Conservation (phyloP, 2,797 vertebrate species). For the Pseudochirops corinnae region DNA sequence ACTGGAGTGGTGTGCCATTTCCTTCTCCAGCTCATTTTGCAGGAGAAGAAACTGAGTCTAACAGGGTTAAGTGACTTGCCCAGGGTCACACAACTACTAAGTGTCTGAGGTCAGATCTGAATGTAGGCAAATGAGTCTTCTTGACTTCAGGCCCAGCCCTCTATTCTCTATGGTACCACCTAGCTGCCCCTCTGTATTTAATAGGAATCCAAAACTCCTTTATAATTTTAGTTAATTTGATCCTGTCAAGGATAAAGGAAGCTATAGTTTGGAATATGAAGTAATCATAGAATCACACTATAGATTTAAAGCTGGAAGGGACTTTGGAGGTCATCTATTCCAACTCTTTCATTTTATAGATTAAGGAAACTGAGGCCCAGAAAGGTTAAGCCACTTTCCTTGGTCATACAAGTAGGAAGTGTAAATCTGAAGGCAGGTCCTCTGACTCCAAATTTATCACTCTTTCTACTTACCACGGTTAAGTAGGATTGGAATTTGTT, state of each 20-base stretch:
- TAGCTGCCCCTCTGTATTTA: not conserved
- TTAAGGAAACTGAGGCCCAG: not conserved
- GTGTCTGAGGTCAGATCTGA: not conserved
- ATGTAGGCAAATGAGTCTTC: not conserved
- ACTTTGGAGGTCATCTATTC: not conserved
- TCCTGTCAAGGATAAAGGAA: not conserved
- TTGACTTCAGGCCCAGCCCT: not conserved
- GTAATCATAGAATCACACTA: not conserved
- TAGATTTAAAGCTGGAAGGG: not conserved
- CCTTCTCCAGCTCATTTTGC: not conserved
- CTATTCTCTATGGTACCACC: not conserved
- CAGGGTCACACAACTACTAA: too few species aligned
- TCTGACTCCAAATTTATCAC: not conserved
- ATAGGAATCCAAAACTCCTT: not conserved
- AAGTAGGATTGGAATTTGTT: not conserved
- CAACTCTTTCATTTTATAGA: not conserved
- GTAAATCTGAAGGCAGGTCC: not conserved
- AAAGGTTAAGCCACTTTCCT: not conserved
- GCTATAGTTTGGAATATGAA: not conserved
- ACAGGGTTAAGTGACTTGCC: not conserved
- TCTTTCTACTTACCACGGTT: not conserved
- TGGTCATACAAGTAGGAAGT: not conserved
- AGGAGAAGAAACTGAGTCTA: not conserved
- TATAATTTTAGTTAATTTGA: not conserved
- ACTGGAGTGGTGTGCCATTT: not conserved